These are phyloP conservation scores for Clarias platycephalus DNA, from an alignment of 2,797 vertebrate species.

Conservation along the genomic window DNA sequence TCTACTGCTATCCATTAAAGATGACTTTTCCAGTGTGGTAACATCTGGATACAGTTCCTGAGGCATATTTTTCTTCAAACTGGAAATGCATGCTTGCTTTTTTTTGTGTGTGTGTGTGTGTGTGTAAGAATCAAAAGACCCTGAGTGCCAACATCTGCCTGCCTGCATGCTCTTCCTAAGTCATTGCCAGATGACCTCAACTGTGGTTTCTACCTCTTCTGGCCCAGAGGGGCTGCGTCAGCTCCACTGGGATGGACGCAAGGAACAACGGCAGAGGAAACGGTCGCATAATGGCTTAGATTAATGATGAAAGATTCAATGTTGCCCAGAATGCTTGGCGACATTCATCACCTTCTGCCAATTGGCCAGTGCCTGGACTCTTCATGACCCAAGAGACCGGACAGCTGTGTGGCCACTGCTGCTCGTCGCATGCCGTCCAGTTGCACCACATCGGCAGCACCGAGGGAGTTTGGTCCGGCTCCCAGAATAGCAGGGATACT, in stretches of 20 bases:
- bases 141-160: constrained; percentile 57
- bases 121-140: constrained; percentile 15
- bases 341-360: constrained; percentile 92
- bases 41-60: constrained; percentile 43
- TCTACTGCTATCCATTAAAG: constrained; percentile 1
- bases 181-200: constrained; percentile 76
- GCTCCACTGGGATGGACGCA: constrained; percentile 74
- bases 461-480: constrained; percentile 15
- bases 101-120: not conserved
- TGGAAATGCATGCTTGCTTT: constrained; percentile 12
- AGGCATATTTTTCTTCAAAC: constrained; percentile 22
- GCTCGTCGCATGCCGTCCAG: constrained; percentile 35
- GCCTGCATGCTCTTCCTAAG: constrained; percentile 60
- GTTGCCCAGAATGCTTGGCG: constrained; percentile 80
- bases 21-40: constrained; percentile 44
- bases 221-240: constrained; percentile 79
- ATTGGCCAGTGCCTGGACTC: constrained; percentile 68
- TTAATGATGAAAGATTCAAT: constrained; percentile 99
- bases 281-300: constrained; percentile 87
- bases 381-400: constrained; percentile 68
- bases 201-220: constrained; percentile 63
- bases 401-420: constrained; percentile 59
- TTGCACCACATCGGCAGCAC: constrained; percentile 29
- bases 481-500: constrained; percentile 48
- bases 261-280: constrained; percentile 89